Base-by-base conservation (phyloP, 2,888 invertebrate species). In the Phalera bucephala region DNA sequence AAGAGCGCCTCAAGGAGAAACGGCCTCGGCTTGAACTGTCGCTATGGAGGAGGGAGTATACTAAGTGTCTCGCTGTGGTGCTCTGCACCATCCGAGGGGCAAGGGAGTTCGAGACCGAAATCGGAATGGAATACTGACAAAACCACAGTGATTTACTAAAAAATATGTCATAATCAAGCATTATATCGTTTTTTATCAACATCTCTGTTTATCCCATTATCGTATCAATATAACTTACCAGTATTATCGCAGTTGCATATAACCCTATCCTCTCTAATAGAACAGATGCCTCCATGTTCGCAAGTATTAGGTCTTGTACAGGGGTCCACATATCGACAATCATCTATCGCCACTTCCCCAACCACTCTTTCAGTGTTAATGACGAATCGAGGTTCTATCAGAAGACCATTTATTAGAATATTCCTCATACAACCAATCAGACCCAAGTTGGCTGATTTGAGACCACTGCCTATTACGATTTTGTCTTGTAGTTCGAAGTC, bases 381-480 rank as follows among this genome's bases (percentile, higher is more conserved):
- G 32, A 97, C 94, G 59, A 92, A 93, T 49, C 95, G 62, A 30
- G 97, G 95, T 69, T 97, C 97, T 50, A 97, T 93, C 32, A 93
- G 88, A 42, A 93, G 91, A 7, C 94, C 94, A 69, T 98, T 97
- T 40, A 98, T 95, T 72, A 93, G 92, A 42, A 98, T 94, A 65
- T 97, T 95, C 49, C 96, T 92, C 92, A 98, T 95, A 72, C 98
- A 98, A 14, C 98, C 98, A 31, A 97, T 95, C 34, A 98, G 90
- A 2, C 97, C 97, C 69, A 92, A 80, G 58, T 93, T 94, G 8
- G 92, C 92, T 17, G 91, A 92, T 74, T 94, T 93, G 10, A 94
- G 91, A 27, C 96, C 96, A 64, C 95, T 96, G 37, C 96, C 96
- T 52, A 96, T 94, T 40, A 94, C 93, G 44, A 95, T 92, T 72